phyloP scores from a whole-genome alignment of 1,140 invertebrate genomes.

The Drosophila funebris region DNA sequence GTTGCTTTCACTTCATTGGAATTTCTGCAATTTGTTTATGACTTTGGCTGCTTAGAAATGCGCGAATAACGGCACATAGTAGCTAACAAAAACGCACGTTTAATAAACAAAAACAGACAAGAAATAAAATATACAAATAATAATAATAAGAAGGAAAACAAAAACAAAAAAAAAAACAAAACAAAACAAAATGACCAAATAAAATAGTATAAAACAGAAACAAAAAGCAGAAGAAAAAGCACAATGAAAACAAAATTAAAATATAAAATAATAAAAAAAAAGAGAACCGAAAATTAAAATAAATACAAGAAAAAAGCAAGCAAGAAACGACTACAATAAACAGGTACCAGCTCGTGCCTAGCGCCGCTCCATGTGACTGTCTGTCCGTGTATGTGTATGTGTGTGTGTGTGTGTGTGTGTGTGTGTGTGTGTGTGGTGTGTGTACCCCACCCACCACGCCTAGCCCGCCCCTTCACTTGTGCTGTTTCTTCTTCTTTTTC shows the following conservation, averaged over 20 bases:
- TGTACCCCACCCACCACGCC: constrained; percentile 43
- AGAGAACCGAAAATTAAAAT: constrained; percentile 44
- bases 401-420: neutral
- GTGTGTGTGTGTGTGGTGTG: constrained; percentile 24
- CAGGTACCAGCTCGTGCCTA: constrained; percentile 79
- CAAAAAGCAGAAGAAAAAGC: constrained; percentile 27
- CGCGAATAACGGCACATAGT: constrained; percentile 33
- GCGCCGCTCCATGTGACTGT: constrained; percentile 63
- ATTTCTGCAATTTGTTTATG: constrained; percentile 37
- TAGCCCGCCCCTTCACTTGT: constrained; percentile 2
- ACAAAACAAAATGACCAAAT: constrained; percentile 16
- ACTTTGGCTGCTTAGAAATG: constrained; percentile 30
- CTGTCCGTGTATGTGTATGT: neutral
- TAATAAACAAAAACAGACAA: constrained; percentile 28
- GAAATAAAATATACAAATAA: constrained; percentile 25
- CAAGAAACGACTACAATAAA: constrained; percentile 59
- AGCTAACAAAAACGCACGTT: constrained; percentile 11
- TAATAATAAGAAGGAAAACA: constrained; percentile 10
- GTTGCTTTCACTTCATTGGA: constrained; percentile 39
- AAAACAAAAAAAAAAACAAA: constrained; percentile 4
- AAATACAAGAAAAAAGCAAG: constrained; percentile 42
- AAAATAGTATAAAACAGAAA: constrained; percentile 1
- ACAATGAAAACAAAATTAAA: constrained; percentile 23
- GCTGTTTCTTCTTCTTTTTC: neutral
- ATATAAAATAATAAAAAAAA: constrained; percentile 22